Evolutionary conservation across 2,113 vertebrate species (phyloP), one percentile per base, ranked within the genome.

Genomic region (Notiomystis cincta): DNA sequence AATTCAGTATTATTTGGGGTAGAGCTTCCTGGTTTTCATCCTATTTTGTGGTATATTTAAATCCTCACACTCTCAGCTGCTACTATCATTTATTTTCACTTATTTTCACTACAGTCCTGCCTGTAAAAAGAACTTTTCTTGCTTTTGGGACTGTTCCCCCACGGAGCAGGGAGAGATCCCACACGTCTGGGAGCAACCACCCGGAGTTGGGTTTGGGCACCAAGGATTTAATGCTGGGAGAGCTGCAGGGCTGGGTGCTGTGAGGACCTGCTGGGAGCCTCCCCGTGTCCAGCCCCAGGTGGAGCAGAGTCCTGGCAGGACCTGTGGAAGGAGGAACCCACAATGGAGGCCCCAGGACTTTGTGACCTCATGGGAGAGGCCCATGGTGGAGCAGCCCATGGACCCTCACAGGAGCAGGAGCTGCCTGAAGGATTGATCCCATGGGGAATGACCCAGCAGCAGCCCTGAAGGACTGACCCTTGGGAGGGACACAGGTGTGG

Each of bases 131-230:
- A 58, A 33, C 6, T 35, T 11, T n/a, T 38, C 22, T 54, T 67
- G 4, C 22, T 31, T 64, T 12, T 40, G 22, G 30, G 24, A 50
- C 7, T 7, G 5, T n/a, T 40, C 23, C 9, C 8, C 6, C 4
- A 21, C 23, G 40, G 13, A 50, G 15, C 17, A 56, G 35, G 40
- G 18, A 11, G 10, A 35, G 16, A 12, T 14, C 12, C 3, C 19
- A n/a, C 4, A 4, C 2, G 3, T 24, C 4, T 67, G 22, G 16
- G 38, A 58, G 15, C 15, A 60, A 28, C 23, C 11, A 4, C 1
- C 1, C 4, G 25, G 37, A 12, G 2, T 3, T 25, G 8, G 4
- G 10, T 45, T 70, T 40, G 8, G 3, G 1, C 21, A 24, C 9
- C 3, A 66, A 44, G 23, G 22, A 42, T 57, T 65, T 25, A 5